Evolutionary conservation across 2,797 vertebrate species (phyloP).

Genomic region (Diplodus sargus): DNA sequence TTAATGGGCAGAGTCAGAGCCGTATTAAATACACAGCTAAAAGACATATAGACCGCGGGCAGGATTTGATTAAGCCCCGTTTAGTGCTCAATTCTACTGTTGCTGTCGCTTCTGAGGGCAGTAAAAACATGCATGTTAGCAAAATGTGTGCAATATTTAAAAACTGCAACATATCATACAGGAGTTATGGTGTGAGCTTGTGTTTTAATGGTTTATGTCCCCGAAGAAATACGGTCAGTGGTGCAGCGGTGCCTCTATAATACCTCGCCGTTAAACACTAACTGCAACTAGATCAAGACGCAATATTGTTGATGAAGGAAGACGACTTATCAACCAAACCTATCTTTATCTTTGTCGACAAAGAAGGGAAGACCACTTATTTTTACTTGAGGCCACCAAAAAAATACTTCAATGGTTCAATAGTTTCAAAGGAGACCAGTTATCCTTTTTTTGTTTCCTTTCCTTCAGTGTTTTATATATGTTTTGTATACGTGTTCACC

Average conservation of each 20-base stretch:
- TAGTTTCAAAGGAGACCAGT: no score
- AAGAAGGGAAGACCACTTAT: no score
- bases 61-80: slow-evolving; percentile 77
- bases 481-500: no score
- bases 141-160: slow-evolving; percentile 40
- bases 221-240: slow-evolving; percentile 10
- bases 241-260: background rate
- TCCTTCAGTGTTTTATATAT: no score
- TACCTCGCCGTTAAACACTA: no score
- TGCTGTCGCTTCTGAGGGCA: slow-evolving; percentile 38
- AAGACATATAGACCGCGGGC: slow-evolving; percentile 74
- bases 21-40: slow-evolving; percentile 76
- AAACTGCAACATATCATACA: slow-evolving; percentile 14
- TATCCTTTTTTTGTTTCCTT: no score
- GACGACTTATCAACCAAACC: no score
- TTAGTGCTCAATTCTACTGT: slow-evolving; percentile 59
- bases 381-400: no score
- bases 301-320: no score
- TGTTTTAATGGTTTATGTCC: slow-evolving; percentile 12
- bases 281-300: no score
- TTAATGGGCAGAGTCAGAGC: slow-evolving; percentile 76
- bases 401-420: no score
- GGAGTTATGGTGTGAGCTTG: background rate
- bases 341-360: no score
- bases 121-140: slow-evolving; percentile 38